These are phyloP conservation scores for Stegophylla sp. DNA, from an alignment of 2,888 invertebrate genomes.

Conservation along the genomic window DNA sequence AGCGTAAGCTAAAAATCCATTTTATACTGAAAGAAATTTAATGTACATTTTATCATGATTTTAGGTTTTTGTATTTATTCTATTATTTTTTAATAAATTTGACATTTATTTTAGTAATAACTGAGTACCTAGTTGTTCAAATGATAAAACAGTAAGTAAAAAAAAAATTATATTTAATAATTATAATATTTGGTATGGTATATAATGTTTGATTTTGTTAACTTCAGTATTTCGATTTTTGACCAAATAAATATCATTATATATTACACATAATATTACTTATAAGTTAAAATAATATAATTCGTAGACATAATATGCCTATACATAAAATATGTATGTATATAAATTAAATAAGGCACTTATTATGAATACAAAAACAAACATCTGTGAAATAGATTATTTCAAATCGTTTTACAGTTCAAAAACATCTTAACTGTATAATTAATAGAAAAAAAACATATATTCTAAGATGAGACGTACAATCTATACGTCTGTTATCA, in stretches of 20 bases:
- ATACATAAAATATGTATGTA: not conserved
- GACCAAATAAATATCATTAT: conserved; percentile 28
- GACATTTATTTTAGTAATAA: too few relatives aligned
- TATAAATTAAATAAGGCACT: conserved; percentile 46
- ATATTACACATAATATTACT: not conserved
- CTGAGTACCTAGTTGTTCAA: not conserved
- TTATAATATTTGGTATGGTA: conserved; percentile 22
- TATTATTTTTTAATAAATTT: too few relatives aligned
- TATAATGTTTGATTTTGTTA: conserved; percentile 41
- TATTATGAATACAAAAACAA: conserved; percentile 34
- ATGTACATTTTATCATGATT: too few relatives aligned
- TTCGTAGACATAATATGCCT: not conserved
- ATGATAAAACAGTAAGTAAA: not conserved
- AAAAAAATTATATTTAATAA: conserved; percentile 22
- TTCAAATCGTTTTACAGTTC: conserved; percentile 23
- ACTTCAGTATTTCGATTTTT: conserved; percentile 4
- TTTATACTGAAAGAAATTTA: too few relatives aligned
- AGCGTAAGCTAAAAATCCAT: too few relatives aligned
- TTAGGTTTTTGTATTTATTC: too few relatives aligned
- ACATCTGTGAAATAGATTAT: conserved; percentile 4
- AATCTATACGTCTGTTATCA: conserved; percentile 9
- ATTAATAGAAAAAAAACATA: conserved; percentile 22
- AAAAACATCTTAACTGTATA: conserved; percentile 19
- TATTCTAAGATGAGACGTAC: conserved; percentile 7
- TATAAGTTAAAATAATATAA: not conserved